Conservation (phyloP, 1,140 invertebrate species). For the Belonocnema kinseyi region DNA sequence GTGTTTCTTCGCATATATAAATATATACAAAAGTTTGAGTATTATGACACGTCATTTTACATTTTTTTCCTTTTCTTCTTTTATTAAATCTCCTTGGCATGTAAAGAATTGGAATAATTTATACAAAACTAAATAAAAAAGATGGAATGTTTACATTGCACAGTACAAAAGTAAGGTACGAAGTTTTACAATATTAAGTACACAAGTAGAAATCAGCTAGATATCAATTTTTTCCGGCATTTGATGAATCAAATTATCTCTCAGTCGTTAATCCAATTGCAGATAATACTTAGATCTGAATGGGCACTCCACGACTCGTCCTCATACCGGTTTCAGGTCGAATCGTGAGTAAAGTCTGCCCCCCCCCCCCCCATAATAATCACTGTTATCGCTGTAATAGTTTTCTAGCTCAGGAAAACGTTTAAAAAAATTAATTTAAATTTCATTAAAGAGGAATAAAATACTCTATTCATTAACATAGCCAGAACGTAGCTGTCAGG, state of each 20-base stretch:
- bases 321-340: no score
- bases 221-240: constrained; percentile 21
- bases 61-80: constrained; percentile 42
- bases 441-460: no score
- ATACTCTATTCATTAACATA: no score
- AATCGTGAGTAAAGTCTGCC: no score
- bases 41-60: constrained; percentile 60
- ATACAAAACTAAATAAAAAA: constrained; percentile 59
- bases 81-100: constrained; percentile 55
- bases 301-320: no score
- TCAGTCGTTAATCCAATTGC: constrained; percentile 13
- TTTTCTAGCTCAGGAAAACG: no score
- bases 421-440: no score
- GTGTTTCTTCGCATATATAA: constrained; percentile 67
- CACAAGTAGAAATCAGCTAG: constrained; percentile 17
- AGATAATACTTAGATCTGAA: constrained; percentile 10
- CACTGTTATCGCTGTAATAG: no score
- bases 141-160: constrained; percentile 73
- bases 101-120: constrained; percentile 53
- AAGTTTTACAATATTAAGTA: constrained; percentile 40
- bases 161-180: constrained; percentile 66
- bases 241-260: neutral
- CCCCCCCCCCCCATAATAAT: no score
- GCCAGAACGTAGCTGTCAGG: no score
- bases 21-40: constrained; percentile 75